A percentile compares a stretch with the other conserved stretches of the same genome.
Conservation (phyloP, 2,113 vertebrate species). For the Otus sunia region DNA sequence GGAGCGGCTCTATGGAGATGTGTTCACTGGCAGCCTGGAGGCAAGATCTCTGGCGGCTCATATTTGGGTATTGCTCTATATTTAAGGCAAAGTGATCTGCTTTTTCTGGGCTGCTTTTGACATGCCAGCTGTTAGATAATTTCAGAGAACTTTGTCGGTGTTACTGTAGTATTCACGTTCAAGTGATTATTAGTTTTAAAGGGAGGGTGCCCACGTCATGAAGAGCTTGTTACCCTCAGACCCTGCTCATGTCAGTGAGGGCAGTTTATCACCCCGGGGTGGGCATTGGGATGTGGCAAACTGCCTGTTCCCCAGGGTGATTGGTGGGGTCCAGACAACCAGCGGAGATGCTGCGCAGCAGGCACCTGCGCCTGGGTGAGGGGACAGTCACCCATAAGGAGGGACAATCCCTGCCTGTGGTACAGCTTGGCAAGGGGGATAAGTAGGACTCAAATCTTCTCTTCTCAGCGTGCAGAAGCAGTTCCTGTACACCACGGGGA, state of each 20-base stretch:
- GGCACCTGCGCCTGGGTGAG: background rate
- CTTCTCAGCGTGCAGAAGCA: background rate
- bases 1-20: background rate
- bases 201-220: background rate
- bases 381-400: background rate
- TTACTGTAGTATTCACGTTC: background rate
- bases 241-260: background rate
- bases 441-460: background rate
- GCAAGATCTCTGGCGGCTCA: background rate
- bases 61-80: background rate
- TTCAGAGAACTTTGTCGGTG: rapidly evolving
- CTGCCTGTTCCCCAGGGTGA: background rate
- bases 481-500: background rate
- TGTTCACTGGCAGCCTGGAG: background rate
- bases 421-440: background rate
- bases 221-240: background rate
- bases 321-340: background rate
- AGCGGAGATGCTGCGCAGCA: background rate
- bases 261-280: background rate
- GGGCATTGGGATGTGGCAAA: background rate
- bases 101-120: background rate
- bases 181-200: too few species aligned
- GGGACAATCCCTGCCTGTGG: background rate
- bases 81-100: background rate
- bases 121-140: background rate